Conservation (phyloP, 2,113 vertebrate species). For the Tetrax tetrax region DNA sequence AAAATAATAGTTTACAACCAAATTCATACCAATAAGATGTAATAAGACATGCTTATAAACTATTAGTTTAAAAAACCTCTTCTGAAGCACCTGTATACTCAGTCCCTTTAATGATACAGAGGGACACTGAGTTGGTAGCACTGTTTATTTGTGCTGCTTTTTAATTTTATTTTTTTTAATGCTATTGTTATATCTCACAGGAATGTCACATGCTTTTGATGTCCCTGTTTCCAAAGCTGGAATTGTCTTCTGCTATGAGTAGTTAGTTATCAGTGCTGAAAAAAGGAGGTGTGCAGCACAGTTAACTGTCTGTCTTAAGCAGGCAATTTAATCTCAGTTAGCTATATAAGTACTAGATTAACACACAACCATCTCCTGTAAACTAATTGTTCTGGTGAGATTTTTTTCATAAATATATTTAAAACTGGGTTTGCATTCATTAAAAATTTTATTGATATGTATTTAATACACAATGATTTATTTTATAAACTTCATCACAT, state of each 20-base stretch:
- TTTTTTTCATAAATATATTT: not conserved
- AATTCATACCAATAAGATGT: not conserved
- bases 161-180: not conserved
- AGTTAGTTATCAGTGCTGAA: not conserved
- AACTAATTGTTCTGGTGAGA: not conserved
- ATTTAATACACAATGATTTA: not conserved
- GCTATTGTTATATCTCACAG: not conserved
- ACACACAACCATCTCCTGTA: not conserved
- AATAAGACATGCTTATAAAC: not conserved
- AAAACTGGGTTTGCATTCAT: not conserved
- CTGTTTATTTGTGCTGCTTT: not conserved
- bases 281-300: not conserved
- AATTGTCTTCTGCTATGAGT: not conserved
- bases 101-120: rapidly evolving
- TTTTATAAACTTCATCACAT: not conserved
- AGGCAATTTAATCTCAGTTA: not conserved
- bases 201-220: not conserved
- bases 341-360: not conserved
- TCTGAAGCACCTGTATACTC: not conserved
- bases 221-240: not conserved
- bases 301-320: not conserved
- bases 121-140: not conserved
- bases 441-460: not conserved
- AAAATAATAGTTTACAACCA: not conserved
- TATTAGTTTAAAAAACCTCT: not conserved